These are phyloP conservation scores for Pseudochirops corinnae DNA, from an alignment of 2,797 vertebrate genomes.

Conservation along the genomic window DNA sequence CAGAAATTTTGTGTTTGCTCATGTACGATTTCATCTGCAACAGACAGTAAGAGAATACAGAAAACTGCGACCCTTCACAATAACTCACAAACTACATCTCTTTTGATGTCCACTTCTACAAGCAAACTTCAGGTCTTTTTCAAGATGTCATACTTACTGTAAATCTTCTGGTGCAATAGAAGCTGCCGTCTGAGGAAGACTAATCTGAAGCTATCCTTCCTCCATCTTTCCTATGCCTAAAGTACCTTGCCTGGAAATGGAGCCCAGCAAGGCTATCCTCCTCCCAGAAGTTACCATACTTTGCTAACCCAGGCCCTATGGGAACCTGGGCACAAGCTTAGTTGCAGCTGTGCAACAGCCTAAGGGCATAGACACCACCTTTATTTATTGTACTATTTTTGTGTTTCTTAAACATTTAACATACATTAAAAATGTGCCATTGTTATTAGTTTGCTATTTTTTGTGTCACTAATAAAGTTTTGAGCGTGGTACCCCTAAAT, in stretches of 20 bases:
- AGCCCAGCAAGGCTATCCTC: background rate
- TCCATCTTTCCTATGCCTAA: background rate
- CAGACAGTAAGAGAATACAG: no score
- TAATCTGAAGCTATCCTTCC: no score
- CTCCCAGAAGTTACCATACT: background rate
- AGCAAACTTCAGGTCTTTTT: background rate
- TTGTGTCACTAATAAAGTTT: background rate
- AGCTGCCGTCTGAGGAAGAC: background rate
- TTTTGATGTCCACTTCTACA: background rate
- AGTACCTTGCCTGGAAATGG: background rate
- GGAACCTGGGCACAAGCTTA: background rate
- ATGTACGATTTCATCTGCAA: background rate
- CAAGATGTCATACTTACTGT: background rate
- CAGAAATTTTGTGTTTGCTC: background rate
- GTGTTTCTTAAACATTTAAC: background rate
- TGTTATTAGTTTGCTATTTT: background rate
- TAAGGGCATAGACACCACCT: background rate
- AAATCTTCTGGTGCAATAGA: background rate
- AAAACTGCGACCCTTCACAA: background rate
- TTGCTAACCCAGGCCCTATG: background rate
- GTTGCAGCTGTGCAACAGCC: background rate
- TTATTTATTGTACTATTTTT: background rate
- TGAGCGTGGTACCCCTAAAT: background rate
- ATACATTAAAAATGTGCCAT: background rate
- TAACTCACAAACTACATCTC: background rate